phyloP scores from a whole-genome alignment of 2,888 invertebrate genomes.

The Drosophila falleni region DNA sequence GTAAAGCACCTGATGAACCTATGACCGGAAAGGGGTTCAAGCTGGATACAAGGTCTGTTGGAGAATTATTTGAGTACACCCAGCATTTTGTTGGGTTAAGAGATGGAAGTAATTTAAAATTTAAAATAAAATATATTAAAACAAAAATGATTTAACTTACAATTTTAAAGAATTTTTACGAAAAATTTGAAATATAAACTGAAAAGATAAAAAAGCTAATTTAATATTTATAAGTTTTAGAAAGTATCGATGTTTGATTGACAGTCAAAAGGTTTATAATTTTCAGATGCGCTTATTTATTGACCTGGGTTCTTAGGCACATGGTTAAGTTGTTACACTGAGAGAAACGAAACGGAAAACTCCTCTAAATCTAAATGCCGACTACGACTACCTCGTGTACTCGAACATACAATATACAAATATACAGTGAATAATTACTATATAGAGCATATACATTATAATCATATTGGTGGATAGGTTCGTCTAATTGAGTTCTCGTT shows the following conservation, averaged over 20 bases:
- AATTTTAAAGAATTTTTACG: too few species aligned
- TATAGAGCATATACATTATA: slow-evolving; percentile 23
- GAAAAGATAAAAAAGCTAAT: too few species aligned
- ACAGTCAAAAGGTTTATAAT: not conserved
- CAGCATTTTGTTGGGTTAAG: not conserved
- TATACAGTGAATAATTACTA: slow-evolving; percentile 39
- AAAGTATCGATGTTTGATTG: too few species aligned
- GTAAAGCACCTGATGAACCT: slow-evolving; percentile 48
- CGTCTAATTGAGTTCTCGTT: not conserved
- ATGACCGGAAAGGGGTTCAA: slow-evolving; percentile 17
- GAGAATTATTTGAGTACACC: not conserved
- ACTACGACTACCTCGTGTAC: slow-evolving; percentile 83
- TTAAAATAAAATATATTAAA: too few species aligned
- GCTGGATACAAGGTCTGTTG: slow-evolving; percentile 4
- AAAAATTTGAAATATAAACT: too few species aligned
- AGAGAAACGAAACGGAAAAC: slow-evolving; percentile 56
- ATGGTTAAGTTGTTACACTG: slow-evolving; percentile 33
- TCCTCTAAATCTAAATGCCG: slow-evolving; percentile 82
- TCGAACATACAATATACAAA: slow-evolving; percentile 52
- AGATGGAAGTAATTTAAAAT: too few species aligned
- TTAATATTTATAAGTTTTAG: too few species aligned
- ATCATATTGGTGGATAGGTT: slow-evolving; percentile 8
- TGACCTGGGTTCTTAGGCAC: slow-evolving; percentile 37
- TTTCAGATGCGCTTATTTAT: slow-evolving; percentile 71
- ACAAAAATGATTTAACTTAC: too few species aligned